phyloP scores from a whole-genome alignment of 2,888 invertebrate genomes.

The Zootermopsis nevadensis region DNA sequence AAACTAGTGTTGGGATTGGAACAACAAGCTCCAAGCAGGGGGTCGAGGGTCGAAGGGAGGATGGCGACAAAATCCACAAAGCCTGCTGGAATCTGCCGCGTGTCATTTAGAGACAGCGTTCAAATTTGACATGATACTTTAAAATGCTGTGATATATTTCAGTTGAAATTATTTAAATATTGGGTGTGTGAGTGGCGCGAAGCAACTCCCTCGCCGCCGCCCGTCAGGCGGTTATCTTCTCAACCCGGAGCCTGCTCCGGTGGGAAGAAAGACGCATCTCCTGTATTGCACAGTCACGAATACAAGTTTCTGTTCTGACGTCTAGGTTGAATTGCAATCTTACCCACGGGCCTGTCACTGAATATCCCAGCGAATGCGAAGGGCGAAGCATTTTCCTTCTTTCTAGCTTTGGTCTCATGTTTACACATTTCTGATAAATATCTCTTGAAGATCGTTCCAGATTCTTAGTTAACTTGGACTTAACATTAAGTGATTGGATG shows the following conservation, averaged over 20 bases:
- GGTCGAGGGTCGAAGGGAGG: slow-evolving; percentile 27
- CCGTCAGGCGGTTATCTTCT: slow-evolving; percentile 25
- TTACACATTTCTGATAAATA: no score
- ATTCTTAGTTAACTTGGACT: no score
- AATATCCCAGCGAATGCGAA: background rate
- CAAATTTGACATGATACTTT: slow-evolving; percentile 46
- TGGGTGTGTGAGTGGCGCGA: slow-evolving; percentile 27
- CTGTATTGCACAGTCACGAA: background rate
- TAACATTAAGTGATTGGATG: no score
- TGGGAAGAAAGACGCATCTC: background rate
- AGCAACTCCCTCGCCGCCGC: background rate
- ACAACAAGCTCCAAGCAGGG: slow-evolving; percentile 39
- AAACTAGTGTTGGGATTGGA: slow-evolving; percentile 47
- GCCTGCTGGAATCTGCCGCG: slow-evolving; percentile 46
- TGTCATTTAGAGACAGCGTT: slow-evolving; percentile 47
- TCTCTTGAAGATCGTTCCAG: no score
- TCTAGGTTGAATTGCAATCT: background rate
- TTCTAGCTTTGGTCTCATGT: no score
- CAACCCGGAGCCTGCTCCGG: background rate
- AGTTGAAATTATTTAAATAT: slow-evolving; percentile 47
- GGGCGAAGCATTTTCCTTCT: background rate
- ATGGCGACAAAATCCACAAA: slow-evolving; percentile 44
- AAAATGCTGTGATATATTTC: slow-evolving; percentile 47
- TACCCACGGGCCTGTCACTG: background rate
- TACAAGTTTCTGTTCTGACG: background rate